phyloP scores from a whole-genome alignment of 2,888 invertebrate genomes.

The Philopedon plagiatum region DNA sequence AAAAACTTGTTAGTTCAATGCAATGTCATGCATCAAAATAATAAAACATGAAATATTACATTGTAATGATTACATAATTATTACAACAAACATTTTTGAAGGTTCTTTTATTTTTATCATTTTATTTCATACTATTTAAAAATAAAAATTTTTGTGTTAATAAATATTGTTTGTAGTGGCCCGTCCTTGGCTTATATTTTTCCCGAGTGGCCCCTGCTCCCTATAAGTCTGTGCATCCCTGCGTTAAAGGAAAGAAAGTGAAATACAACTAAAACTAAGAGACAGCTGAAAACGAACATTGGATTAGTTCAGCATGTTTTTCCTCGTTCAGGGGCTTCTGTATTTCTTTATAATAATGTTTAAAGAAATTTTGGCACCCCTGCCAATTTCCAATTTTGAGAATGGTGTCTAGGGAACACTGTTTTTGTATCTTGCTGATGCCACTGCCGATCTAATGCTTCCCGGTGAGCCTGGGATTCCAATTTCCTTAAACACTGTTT shows the following conservation, averaged over 20 bases:
- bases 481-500: constrained; percentile 10
- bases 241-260: not conserved
- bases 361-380: constrained; percentile 35
- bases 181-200: too few species aligned
- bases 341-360: constrained; percentile 37
- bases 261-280: not conserved
- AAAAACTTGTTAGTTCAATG: too few species aligned
- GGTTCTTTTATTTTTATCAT: too few species aligned
- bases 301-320: not conserved
- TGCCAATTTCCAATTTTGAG: constrained; percentile 40
- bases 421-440: constrained; percentile 30
- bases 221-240: too few species aligned
- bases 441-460: constrained; percentile 45
- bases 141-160: too few species aligned
- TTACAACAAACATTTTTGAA: too few species aligned
- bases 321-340: not conserved
- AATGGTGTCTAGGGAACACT: constrained; percentile 36
- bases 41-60: too few species aligned
- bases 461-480: constrained; percentile 31
- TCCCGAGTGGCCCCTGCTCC: not conserved
- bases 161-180: too few species aligned
- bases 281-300: not conserved
- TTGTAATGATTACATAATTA: too few species aligned
- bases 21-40: too few species aligned
- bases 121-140: too few species aligned